Evolutionary conservation across 2,113 vertebrate genomes (phyloP), one percentile per base, ranked within the genome.

Genomic region (Rhombomys opimus): DNA sequence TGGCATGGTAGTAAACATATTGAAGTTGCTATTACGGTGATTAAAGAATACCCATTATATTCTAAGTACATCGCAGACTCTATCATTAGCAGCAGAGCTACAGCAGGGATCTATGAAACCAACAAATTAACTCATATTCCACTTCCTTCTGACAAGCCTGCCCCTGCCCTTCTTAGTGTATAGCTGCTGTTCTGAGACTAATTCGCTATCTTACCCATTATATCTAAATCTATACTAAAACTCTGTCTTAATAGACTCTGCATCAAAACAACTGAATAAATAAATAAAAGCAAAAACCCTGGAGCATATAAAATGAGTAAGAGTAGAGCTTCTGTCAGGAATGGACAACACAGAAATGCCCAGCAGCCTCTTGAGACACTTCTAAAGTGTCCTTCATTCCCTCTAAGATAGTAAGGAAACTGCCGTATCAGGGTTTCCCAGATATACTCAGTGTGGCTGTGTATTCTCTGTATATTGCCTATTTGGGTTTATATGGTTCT

Each of bases 61-160:
- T 90, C 5, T 52, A 20, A 20, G 5, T n/a, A 72, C 1, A 38
- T 68, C 88, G 90, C 32, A 84, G 87, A 72, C 10, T 91, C 63
- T 90, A 7, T n/a, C 46, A 20, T 87, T 88, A 94, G 25, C 30
- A 87, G 27, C 5, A 85, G 54, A 94, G 81, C 14, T 46, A 46
- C 5, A 46, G 46, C 46, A 46, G 46, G 46, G 5, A 46, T 46
- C 46, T 87, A 89, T 77, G 94, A 88, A 93, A 75, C 63, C 61
- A 91, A 63, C 72, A 95, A 91, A 91, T 90, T 52, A 89, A 95
- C 70, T 85, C 4, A 2, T 76, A 38, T 13, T 13, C 30, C 30
- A 32, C 41, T 70, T 38, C 18, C 50, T 54, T 4, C 15, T 27
- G 67, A 54, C 67, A 72, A 87, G 22, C 22, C 46, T 35, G 3